A percentile compares a stretch with the other conserved stretches of the same genome.
These are phyloP conservation scores for Scaptomyza caliginosa DNA, from an alignment of 2,888 invertebrate species.

Conservation along the genomic window DNA sequence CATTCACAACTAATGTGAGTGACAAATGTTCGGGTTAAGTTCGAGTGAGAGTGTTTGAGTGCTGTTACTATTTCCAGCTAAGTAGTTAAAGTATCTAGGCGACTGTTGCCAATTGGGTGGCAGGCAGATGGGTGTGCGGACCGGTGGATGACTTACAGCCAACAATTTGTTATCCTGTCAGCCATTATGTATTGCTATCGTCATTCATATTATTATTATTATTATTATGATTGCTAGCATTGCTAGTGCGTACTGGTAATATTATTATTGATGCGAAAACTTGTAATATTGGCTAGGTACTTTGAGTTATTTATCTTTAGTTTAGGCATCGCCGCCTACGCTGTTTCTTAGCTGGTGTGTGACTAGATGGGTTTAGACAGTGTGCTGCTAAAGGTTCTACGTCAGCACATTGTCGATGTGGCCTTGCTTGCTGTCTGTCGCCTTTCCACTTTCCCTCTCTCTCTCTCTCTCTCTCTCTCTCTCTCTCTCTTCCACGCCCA, in stretches of 20 bases:
- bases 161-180: constrained; percentile 10
- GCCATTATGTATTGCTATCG: not conserved
- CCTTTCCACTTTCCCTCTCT: not conserved
- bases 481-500: not conserved
- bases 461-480: not conserved
- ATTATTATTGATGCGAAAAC: constrained; percentile 1
- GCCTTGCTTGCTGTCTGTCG: constrained; percentile 10
- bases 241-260: not conserved
- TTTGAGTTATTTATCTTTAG: constrained; percentile 15
- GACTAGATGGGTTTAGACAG: not conserved
- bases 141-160: constrained; percentile 1
- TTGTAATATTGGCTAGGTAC: constrained; percentile 2
- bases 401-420: constrained; percentile 55
- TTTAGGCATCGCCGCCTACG: constrained; percentile 50
- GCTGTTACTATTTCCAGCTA: not conserved
- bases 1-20: not conserved
- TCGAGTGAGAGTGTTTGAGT: not conserved
- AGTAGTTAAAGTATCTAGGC: not conserved
- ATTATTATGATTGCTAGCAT: constrained; percentile 7
- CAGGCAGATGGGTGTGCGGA: not conserved
- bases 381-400: constrained; percentile 31
- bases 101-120: constrained; percentile 3
- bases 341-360: constrained; percentile 8
- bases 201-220: not conserved
- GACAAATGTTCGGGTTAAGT: constrained; percentile 5